phyloP scores from a whole-genome alignment of 2,888 invertebrate genomes.

The Caenorhabditis sp. region DNA sequence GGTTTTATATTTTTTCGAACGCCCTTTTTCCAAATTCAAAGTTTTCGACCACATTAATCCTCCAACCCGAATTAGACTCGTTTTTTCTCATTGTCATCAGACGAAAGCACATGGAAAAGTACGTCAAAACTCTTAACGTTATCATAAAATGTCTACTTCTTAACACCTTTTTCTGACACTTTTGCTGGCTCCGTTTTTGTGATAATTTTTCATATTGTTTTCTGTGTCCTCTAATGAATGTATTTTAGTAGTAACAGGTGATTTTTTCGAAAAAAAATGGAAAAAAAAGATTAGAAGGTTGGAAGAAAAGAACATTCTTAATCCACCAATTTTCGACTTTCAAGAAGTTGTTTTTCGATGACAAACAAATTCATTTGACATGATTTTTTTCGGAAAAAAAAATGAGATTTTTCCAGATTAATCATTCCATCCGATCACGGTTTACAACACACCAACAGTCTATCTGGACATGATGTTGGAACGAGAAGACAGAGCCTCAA shows the following conservation, averaged over 20 bases:
- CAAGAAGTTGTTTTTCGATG: not conserved
- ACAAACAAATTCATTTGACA: not conserved
- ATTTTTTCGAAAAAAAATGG: not conserved
- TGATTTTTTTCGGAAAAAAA: not conserved
- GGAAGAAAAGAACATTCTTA: not conserved
- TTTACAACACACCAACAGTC: constrained; percentile 39
- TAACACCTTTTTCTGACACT: constrained; percentile 12
- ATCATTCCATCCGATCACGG: constrained; percentile 41
- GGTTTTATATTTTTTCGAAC: no score
- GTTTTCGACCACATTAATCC: constrained; percentile 5
- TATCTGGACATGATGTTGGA: constrained; percentile 31
- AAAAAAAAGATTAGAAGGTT: not conserved
- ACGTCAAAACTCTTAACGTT: constrained; percentile 7
- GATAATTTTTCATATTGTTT: constrained; percentile 9
- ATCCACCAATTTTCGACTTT: constrained; percentile 28
- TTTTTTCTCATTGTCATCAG: no score
- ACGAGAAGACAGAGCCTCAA: constrained; percentile 37
- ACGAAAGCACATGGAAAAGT: constrained; percentile 4
- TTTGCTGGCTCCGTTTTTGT: no score
- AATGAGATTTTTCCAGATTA: constrained; percentile 19
- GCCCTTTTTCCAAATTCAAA: no score
- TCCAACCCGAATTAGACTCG: not conserved
- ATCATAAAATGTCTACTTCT: not conserved
- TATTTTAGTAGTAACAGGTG: constrained; percentile 7
- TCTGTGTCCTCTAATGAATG: not conserved